Base-by-base conservation (phyloP, 2,888 invertebrate species). In the Marasmarcha lunaedactyla region DNA sequence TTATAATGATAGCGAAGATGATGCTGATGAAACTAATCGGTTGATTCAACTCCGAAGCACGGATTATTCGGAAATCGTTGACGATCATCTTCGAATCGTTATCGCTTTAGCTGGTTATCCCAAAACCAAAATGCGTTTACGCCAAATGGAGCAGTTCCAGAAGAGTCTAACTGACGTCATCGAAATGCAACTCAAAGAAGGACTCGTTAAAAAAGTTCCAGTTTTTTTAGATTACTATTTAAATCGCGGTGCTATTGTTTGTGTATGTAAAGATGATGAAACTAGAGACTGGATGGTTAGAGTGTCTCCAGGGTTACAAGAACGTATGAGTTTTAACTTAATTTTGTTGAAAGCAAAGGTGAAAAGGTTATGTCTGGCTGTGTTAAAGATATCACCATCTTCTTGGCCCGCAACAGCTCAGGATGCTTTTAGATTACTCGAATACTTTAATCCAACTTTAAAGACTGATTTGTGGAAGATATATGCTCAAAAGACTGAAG, bases 201-300 rank as follows among this genome's bases (percentile, higher is more conserved):
- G 73, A 1, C 51, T 79, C 1, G 42, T 81, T 1, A 70, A 68
- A 37, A 65, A 58, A 14, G 57, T 59, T 0, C 79, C 79, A 0
- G 49, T 61, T 0, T 79, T 81, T 44, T 40, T 72, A 33, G 81
- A 81, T 49, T 79, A 74, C 39, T 81, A 79, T 41, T 42, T 81
- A 13, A 78, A 73, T 42, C 61, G 72, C 40, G 81, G 78, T 25
- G 77, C 78, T 0, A 63, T 81, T 14, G 73, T 79, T 1, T 78
- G 76, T 46, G 63, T 81, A 33, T 81, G 79, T 42, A 78, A 71
- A 39, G 72, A 81, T 48, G 26, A 49, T 0, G 69, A 70, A 1
- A 74, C 72, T 2, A 67, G 72, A 44, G 63, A 81, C 51, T 81
- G 79, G 79, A 52, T 81, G 46, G 68, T 81, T 0, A 57, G 76